A percentile compares a stretch with the other conserved stretches of the same genome.
These are phyloP conservation scores for Artemisiospiza belli DNA, from an alignment of 2,113 vertebrate species.

Conservation along the genomic window DNA sequence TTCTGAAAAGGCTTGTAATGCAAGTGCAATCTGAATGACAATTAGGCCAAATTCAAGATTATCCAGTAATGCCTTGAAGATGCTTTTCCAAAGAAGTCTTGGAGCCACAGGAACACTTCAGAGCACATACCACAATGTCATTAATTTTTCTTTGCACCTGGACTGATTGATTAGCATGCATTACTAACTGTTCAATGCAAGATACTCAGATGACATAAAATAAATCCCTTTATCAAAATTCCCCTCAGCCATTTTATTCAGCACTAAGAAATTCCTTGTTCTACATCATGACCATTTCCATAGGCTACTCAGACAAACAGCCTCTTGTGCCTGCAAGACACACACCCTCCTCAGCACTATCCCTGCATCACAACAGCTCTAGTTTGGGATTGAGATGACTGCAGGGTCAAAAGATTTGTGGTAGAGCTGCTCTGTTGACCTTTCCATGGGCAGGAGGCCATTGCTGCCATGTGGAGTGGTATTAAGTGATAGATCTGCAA, in stretches of 20 bases:
- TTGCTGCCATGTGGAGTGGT: background rate
- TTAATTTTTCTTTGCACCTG: background rate
- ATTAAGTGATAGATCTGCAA: background rate
- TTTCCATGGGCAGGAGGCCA: background rate
- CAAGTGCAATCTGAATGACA: background rate
- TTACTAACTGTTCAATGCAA: background rate
- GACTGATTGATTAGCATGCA: background rate
- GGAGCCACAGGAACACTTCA: background rate
- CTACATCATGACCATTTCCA: background rate
- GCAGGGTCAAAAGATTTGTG: background rate
- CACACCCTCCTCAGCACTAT: background rate
- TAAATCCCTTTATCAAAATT: background rate
- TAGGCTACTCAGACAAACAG: background rate
- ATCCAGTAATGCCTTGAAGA: background rate
- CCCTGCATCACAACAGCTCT: background rate
- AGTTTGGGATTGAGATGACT: fast-evolving
- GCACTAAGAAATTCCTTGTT: background rate
- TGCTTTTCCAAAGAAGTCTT: background rate
- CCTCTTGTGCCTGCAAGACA: background rate
- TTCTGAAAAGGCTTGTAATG: background rate
- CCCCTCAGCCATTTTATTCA: background rate
- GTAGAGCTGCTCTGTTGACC: background rate
- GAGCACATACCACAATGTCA: background rate
- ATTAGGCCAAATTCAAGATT: background rate
- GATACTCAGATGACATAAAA: background rate